Evolutionary conservation across 1,140 invertebrate species (phyloP), one percentile per base, ranked within the genome.

Genomic region (Phenacoccus solenopsis): DNA sequence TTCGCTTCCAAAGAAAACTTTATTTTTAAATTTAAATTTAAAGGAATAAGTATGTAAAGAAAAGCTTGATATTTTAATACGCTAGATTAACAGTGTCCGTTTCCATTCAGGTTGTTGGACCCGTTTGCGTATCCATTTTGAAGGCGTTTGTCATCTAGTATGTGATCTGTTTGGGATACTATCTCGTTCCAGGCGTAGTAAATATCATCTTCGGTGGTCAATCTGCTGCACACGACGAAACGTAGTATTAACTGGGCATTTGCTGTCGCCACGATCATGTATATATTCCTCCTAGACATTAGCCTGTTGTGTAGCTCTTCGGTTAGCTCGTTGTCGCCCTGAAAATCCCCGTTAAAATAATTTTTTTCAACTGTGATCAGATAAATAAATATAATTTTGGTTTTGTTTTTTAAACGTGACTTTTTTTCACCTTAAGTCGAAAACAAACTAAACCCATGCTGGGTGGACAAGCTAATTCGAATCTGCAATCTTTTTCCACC

Each of bases 371-470:
- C 13, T 49, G 38, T 49, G 38, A 69, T 57, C 28, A 25, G 22
- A 38, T 21, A 69, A 49, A 68, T 24, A 69, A 71, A 28, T n/a
- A 49, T 56, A 13, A n/a, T 12, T 38, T 35, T 20, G 16, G 10
- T 25, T 30, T 70, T 21, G 35, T 56, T 35, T 59, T 13, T 10
- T 21, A 57, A 24, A n/a, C 20, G 35, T 35, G 56, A 20, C 13
- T 16, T 35, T 30, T 59, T 24, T 28, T 35, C 76, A 87, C 87
- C 81, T 88, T 92, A 13, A 95, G 78, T 76, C 91, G 83, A 76
- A 97, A 96, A 74, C 92, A 96, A 9, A 96, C 89, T 5, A 98
- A 79, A 0, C 90, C 93, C 82, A 98, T 82, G 1, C 83, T 80
- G 1, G 85, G 84, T 32, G 89, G 83, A 1, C 84, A 82, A 5